Evolutionary conservation across 1,140 invertebrate species (phyloP).

Genomic region (Epicauta chinensis): DNA sequence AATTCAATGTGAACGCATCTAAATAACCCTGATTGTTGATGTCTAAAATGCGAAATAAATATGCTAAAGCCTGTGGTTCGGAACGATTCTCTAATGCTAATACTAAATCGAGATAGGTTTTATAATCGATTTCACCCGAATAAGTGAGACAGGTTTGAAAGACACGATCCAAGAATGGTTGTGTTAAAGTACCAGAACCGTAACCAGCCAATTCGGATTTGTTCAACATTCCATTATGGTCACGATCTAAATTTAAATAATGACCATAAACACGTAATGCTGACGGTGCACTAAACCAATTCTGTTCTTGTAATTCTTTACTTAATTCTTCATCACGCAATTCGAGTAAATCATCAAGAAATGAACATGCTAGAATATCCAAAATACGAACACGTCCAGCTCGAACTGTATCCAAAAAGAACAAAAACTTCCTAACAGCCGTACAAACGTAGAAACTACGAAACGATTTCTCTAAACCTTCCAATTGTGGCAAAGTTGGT

Average conservation of each 20-base stretch:
- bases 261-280: constrained; percentile 86
- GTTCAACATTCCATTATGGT: constrained; percentile 94
- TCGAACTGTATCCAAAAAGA: constrained; percentile 86
- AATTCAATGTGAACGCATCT: constrained; percentile 86
- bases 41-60: constrained; percentile 89
- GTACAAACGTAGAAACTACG: constrained; percentile 96
- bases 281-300: constrained; percentile 93
- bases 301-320: constrained; percentile 76
- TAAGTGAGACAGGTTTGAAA: constrained; percentile 95
- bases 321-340: constrained; percentile 79
- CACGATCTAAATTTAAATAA: constrained; percentile 88
- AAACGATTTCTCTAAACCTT: constrained; percentile 87
- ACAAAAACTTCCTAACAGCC: constrained; percentile 90
- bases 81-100: constrained; percentile 87
- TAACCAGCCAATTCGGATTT: constrained; percentile 80
- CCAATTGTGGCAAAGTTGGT: constrained; percentile 81
- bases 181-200: constrained; percentile 85
- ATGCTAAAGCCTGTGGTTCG: constrained; percentile 86
- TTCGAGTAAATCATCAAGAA: constrained; percentile 87
- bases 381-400: constrained; percentile 85
- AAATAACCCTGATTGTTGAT: constrained; percentile 83
- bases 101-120: constrained; percentile 93
- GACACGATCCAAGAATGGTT: constrained; percentile 85
- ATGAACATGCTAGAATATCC: constrained; percentile 85
- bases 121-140: constrained; percentile 97